A percentile compares a stretch with the other conserved stretches of the same genome.
Evolutionary conservation across 2,888 invertebrate genomes (phyloP).

Genomic region (Therioaphis trifolii): DNA sequence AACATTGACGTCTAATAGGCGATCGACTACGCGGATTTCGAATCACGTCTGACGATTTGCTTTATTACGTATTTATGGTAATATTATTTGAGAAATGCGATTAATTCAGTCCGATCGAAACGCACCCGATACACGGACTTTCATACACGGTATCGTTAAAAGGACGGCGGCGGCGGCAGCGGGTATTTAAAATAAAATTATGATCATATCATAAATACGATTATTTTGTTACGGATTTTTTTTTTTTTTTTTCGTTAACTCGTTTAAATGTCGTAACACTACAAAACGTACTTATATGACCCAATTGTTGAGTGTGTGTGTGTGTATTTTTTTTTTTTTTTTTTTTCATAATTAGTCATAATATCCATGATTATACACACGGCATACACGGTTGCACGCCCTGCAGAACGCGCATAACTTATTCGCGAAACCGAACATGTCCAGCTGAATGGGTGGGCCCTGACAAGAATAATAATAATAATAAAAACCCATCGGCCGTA

Average conservation of each 20-base stretch:
- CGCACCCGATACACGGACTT: too few relatives aligned
- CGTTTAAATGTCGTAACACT: conserved; percentile 37
- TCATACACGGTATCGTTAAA: too few relatives aligned
- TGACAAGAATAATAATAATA: conserved; percentile 33
- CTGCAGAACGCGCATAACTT: conserved; percentile 36
- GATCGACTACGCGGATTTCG: too few relatives aligned
- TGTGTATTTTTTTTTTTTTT: not conserved
- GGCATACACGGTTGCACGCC: not conserved
- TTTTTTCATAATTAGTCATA: conserved; percentile 40
- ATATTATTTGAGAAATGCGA: not conserved
- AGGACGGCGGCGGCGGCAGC: too few relatives aligned
- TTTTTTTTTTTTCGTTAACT: conserved; percentile 19
- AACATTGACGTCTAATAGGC: not conserved
- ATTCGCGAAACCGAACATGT: conserved; percentile 44
- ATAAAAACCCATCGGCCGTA: conserved; percentile 43
- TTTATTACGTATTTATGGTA: not conserved
- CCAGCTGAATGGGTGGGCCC: conserved; percentile 54
- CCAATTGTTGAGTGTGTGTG: conserved; percentile 1
- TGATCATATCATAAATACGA: conserved; percentile 23
- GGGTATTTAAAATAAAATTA: conserved; percentile 1
- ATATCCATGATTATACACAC: conserved; percentile 33
- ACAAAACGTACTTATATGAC: conserved; percentile 29
- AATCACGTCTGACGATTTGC: not conserved
- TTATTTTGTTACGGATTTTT: conserved; percentile 2
- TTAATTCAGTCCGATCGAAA: not conserved